These are phyloP conservation scores for Laspeyria flexula DNA, from an alignment of 2,888 invertebrate species.

Conservation along the genomic window DNA sequence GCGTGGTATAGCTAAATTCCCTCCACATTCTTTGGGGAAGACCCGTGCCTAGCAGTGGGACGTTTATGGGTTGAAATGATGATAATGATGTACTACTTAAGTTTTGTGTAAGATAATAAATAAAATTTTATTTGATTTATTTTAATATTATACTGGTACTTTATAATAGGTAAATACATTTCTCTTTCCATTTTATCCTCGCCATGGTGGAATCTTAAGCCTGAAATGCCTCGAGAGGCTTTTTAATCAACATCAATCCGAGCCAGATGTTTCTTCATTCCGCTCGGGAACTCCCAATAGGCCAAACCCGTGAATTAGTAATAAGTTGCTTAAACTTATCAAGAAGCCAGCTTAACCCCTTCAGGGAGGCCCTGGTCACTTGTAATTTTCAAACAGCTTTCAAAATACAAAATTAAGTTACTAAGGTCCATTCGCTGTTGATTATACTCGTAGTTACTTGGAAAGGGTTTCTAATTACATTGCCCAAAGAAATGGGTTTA, in stretches of 20 bases:
- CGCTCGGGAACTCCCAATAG: slow-evolving; percentile 8
- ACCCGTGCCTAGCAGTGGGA: no score
- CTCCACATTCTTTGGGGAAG: no score
- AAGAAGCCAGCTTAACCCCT: no score
- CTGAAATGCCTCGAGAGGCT: slow-evolving; percentile 2
- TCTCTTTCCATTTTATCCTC: no score
- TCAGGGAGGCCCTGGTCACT: slow-evolving; percentile 3
- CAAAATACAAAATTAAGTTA: slow-evolving; percentile 11
- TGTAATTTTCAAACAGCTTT: slow-evolving; percentile 8
- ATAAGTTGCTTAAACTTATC: slow-evolving; percentile 15
- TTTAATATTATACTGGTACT: no score
- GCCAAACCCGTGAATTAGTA: slow-evolving; percentile 9
- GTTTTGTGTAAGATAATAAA: no score
- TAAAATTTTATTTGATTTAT: no score
- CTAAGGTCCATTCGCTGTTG: slow-evolving; percentile 1
- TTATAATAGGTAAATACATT: no score
- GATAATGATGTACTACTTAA: no score
- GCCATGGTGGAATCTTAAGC: no score
- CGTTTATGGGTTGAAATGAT: no score
- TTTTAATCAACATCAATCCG: slow-evolving; percentile 22
- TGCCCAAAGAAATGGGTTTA: slow-evolving; percentile 3
- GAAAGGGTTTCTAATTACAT: slow-evolving; percentile 12
- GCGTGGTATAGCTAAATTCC: no score
- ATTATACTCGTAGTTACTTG: slow-evolving; percentile 11
- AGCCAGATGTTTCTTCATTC: slow-evolving; percentile 22